These are phyloP conservation scores for Elysia chlorotica DNA, from an alignment of 1,140 invertebrate genomes.

Conservation along the genomic window DNA sequence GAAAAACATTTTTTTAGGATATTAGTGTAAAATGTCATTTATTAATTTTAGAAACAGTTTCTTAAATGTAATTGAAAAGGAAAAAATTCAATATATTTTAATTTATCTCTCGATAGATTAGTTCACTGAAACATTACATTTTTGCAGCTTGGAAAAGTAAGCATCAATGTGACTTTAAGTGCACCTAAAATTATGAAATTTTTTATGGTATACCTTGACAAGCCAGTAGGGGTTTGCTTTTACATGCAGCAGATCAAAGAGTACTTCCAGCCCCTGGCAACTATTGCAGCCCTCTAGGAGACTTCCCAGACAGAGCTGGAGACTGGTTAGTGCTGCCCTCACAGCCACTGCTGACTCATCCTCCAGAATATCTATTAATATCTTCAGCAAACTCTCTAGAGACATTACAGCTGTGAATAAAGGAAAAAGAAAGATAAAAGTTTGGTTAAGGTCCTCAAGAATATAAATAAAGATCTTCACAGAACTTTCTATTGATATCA, in stretches of 20 bases:
- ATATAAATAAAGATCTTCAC: too few relatives aligned
- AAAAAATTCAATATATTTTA: too few relatives aligned
- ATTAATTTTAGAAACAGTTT: too few relatives aligned
- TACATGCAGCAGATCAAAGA: slow-evolving; percentile 71
- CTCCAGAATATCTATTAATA: slow-evolving; percentile 50
- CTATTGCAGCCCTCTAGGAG: slow-evolving; percentile 66
- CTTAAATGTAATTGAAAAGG: too few relatives aligned
- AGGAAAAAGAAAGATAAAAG: too few relatives aligned
- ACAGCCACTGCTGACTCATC: slow-evolving; percentile 60
- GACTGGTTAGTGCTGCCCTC: slow-evolving; percentile 51
- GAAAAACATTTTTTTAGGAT: too few relatives aligned
- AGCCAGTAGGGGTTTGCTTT: slow-evolving; percentile 84
- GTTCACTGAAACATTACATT: background rate
- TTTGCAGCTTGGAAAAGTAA: background rate
- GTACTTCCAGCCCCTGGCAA: slow-evolving; percentile 61
- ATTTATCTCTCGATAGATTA: too few relatives aligned
- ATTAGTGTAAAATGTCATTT: too few relatives aligned
- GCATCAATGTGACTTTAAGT: background rate
- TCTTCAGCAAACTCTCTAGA: slow-evolving; percentile 44
- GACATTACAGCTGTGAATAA: slow-evolving; percentile 32
- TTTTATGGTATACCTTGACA: slow-evolving; percentile 71
- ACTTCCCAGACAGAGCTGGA: slow-evolving; percentile 66
- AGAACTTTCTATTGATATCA: too few relatives aligned
- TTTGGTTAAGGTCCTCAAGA: too few relatives aligned
- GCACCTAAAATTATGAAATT: background rate